A percentile compares a stretch with the other conserved stretches of the same genome.
Evolutionary conservation across 2,888 invertebrate genomes (phyloP).

Genomic region (Heliconius hortense): DNA sequence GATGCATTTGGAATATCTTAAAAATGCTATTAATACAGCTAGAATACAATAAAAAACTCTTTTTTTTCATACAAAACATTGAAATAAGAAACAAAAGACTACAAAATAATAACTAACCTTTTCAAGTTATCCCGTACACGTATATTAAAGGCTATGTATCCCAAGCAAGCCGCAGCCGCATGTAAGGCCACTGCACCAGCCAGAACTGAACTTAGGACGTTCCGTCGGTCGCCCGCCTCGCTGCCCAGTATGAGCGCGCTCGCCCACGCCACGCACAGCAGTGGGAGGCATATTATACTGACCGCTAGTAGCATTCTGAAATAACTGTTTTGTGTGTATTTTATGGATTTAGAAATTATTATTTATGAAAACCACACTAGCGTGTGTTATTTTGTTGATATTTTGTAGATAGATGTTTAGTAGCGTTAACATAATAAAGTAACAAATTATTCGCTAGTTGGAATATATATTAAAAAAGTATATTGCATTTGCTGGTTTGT

Average conservation of each 20-base stretch:
- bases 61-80: too few species aligned
- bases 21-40: too few species aligned
- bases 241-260: slow-evolving; percentile 79
- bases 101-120: slow-evolving; percentile 58
- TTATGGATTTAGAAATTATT: background rate
- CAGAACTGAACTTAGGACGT: slow-evolving; percentile 87
- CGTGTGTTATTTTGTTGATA: too few species aligned
- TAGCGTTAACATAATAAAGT: too few species aligned
- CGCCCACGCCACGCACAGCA: slow-evolving; percentile 93
- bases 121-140: slow-evolving; percentile 89
- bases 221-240: slow-evolving; percentile 85
- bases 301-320: slow-evolving; percentile 91
- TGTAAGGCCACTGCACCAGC: slow-evolving; percentile 89
- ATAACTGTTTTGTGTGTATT: slow-evolving; percentile 9
- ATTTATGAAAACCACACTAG: background rate
- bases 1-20: too few species aligned
- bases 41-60: too few species aligned
- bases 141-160: slow-evolving; percentile 93
- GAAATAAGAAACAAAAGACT: too few species aligned
- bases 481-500: too few species aligned
- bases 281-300: slow-evolving; percentile 91
- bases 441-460: too few species aligned
- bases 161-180: slow-evolving; percentile 91
- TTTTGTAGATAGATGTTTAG: too few species aligned
- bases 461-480: too few species aligned